Evolutionary conservation across 2,113 vertebrate species (phyloP).

Genomic region (Pseudopodoces humilis): DNA sequence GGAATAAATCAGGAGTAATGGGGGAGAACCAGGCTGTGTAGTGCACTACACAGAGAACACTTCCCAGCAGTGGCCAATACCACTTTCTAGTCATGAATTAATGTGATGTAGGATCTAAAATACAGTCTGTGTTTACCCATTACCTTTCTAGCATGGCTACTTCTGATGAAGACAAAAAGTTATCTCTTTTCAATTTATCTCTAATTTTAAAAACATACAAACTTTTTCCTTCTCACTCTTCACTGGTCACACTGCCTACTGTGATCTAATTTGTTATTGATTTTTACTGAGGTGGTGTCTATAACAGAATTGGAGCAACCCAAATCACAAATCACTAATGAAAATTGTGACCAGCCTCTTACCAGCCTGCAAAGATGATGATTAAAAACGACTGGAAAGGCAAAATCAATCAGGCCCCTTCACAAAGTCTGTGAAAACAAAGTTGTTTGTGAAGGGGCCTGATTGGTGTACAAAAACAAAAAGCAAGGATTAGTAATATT

Average conservation of each 20-base stretch:
- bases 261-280: constrained; percentile 47
- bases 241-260: neutral
- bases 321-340: neutral
- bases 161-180: neutral
- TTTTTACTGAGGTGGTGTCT: constrained; percentile 3
- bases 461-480: neutral
- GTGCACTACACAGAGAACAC: neutral
- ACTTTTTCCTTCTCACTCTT: neutral
- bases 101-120: neutral
- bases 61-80: neutral
- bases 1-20: neutral
- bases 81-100: neutral
- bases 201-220: neutral
- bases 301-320: neutral
- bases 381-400: neutral
- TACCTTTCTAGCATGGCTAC: neutral
- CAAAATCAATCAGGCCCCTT: neutral
- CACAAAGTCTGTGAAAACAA: neutral
- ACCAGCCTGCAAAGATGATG: neutral
- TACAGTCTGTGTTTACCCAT: neutral
- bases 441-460: neutral
- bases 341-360: neutral
- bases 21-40: neutral
- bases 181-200: neutral
- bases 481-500: constrained; percentile 18